Conservation (phyloP, 2,113 vertebrate genomes). For the Podiceps cristatus region DNA sequence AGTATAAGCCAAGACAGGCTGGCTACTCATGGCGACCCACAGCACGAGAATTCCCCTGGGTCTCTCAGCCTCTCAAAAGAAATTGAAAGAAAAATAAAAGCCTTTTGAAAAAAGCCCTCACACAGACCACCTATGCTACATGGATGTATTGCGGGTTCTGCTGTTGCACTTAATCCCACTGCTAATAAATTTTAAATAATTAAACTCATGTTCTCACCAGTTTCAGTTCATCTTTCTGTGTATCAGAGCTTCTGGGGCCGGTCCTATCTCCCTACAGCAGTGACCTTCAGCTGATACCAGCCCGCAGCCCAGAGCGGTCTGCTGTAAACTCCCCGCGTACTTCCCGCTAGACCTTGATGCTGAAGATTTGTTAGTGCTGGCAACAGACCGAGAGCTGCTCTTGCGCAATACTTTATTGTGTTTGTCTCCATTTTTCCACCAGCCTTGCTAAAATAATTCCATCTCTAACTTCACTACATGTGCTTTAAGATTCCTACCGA, state of each 20-base stretch:
- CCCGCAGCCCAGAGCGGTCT: not conserved
- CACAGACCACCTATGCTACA: not conserved
- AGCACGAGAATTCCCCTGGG: not conserved
- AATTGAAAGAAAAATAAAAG: fast-evolving
- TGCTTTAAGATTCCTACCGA: not conserved
- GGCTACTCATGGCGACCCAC: not conserved
- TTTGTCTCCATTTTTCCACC: slow-evolving; percentile 38
- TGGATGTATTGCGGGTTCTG: not conserved
- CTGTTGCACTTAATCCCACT: not conserved
- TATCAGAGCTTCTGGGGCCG: not conserved
- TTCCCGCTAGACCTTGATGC: not conserved
- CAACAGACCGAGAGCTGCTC: not conserved
- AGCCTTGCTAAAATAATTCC: not conserved
- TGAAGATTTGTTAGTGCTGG: slow-evolving; percentile 7
- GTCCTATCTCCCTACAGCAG: not conserved
- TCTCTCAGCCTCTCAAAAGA: not conserved
- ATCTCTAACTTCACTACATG: not conserved
- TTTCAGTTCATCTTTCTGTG: not conserved
- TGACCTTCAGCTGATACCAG: not conserved
- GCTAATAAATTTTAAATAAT: not conserved
- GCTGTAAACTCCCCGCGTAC: not conserved
- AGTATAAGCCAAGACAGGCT: not conserved
- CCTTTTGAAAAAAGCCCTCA: not conserved
- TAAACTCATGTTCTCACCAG: not conserved
- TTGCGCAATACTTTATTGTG: slow-evolving; percentile 32